These are phyloP conservation scores for Mohoua ochrocephala DNA, from an alignment of 2,113 vertebrate genomes.

Conservation along the genomic window DNA sequence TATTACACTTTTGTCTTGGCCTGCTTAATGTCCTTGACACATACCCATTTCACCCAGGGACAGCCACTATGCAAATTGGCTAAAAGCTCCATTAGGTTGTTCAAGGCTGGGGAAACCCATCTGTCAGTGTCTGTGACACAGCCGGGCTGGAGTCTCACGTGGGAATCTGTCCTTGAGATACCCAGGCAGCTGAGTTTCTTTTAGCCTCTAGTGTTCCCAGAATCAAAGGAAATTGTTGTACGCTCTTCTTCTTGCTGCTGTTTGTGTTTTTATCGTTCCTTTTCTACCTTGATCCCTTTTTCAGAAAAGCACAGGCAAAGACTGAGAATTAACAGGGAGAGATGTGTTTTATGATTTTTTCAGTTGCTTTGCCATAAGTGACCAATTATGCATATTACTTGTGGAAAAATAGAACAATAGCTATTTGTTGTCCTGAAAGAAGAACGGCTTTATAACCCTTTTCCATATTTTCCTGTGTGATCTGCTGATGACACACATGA, in stretches of 20 bases:
- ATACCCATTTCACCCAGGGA: conserved; percentile 62
- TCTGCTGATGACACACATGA: background rate
- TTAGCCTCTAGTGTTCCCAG: background rate
- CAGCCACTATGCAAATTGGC: conserved; percentile 73
- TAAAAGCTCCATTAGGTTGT: conserved; percentile 76
- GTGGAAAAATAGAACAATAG: background rate
- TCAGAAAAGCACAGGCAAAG: background rate
- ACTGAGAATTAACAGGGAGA: background rate
- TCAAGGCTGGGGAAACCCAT: conserved; percentile 74
- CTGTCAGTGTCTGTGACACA: conserved; percentile 74
- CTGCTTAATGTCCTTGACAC: conserved; percentile 72
- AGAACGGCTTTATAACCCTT: background rate
- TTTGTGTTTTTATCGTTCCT: background rate
- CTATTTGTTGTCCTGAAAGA: background rate
- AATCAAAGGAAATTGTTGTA: conserved; percentile 31
- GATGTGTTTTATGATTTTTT: background rate
- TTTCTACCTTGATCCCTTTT: background rate
- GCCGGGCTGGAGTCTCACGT: conserved; percentile 62
- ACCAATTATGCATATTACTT: background rate
- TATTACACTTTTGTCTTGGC: conserved; percentile 60
- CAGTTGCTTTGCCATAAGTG: background rate
- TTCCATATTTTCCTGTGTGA: background rate
- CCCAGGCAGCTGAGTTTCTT: conserved; percentile 53
- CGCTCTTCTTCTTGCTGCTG: background rate
- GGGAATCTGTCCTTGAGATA: conserved; percentile 73